Evolutionary conservation across 2,888 invertebrate genomes (phyloP).

Genomic region (Pseudococcus jackbeardsleyi): DNA sequence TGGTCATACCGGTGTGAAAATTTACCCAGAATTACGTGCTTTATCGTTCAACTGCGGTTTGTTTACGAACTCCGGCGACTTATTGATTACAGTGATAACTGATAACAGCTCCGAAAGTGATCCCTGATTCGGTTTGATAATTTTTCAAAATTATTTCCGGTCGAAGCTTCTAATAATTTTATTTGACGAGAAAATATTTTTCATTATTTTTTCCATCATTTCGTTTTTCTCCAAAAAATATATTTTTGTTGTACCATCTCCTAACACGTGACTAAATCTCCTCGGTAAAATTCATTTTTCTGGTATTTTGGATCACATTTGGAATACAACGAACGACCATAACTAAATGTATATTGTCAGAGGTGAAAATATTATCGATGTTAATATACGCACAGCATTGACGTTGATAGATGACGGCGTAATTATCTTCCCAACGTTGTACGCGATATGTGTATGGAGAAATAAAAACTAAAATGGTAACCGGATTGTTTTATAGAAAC

Average conservation of each 20-base stretch:
- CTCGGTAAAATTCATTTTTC: no score
- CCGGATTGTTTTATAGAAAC: constrained; percentile 33
- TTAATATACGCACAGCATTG: constrained; percentile 55
- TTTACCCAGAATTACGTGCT: not conserved
- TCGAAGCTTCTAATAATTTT: no score
- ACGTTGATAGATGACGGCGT: constrained; percentile 63
- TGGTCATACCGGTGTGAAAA: not conserved
- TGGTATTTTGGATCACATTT: not conserved
- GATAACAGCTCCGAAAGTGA: not conserved
- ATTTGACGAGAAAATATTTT: no score
- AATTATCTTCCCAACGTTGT: constrained; percentile 60
- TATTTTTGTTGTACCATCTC: not conserved
- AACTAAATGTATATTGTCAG: constrained; percentile 59
- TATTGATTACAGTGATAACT: not conserved
- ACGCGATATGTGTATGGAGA: constrained; percentile 55
- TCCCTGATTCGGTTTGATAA: no score
- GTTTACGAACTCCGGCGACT: no score
- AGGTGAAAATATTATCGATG: constrained; percentile 63
- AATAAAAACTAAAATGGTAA: constrained; percentile 53
- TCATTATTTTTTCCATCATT: no score
- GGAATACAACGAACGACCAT: constrained; percentile 56
- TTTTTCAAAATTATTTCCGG: no score
- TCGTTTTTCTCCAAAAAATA: not conserved
- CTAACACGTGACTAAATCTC: no score
- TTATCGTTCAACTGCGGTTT: not conserved